Conservation (phyloP, 2,797 vertebrate species). For the Manis javanica region DNA sequence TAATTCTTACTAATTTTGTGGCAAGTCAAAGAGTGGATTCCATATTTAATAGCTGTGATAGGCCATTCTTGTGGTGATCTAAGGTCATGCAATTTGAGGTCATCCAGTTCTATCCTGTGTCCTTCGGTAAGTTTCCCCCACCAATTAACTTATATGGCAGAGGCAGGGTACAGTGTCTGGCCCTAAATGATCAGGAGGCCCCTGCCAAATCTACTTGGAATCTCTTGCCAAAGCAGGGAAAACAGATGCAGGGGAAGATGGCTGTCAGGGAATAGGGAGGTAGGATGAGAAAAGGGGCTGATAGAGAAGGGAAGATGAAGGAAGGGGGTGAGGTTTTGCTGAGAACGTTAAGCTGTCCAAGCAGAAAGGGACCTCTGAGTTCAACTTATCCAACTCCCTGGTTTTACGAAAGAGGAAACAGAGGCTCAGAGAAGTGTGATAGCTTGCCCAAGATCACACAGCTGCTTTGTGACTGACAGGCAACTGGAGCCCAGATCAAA, state of each 20-base stretch:
- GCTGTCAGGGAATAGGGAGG: not conserved
- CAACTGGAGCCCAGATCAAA: not conserved
- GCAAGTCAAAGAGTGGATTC: not conserved
- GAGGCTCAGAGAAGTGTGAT: not conserved
- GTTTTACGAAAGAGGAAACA: slow-evolving; percentile 63
- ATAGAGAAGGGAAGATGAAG: not conserved
- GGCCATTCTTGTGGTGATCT: not conserved
- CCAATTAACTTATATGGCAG: not conserved
- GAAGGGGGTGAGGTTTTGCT: not conserved
- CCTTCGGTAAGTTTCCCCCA: not conserved
- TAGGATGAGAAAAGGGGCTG: not conserved
- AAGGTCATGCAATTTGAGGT: slow-evolving; percentile 9
- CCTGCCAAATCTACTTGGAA: not conserved
- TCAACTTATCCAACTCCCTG: slow-evolving; percentile 15
- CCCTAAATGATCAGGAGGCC: not conserved
- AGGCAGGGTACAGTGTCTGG: not conserved
- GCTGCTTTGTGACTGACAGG: not conserved
- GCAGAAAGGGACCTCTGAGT: not conserved
- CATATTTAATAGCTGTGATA: not conserved
- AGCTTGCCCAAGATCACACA: not conserved
- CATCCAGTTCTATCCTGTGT: not conserved
- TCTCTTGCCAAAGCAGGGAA: not conserved
- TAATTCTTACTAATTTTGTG: not conserved
- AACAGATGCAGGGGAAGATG: not conserved
- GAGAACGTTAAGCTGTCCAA: not conserved